Evolutionary conservation across 2,113 vertebrate genomes (phyloP), one percentile per base, ranked within the genome.

Genomic region (Osmerus mordax): DNA sequence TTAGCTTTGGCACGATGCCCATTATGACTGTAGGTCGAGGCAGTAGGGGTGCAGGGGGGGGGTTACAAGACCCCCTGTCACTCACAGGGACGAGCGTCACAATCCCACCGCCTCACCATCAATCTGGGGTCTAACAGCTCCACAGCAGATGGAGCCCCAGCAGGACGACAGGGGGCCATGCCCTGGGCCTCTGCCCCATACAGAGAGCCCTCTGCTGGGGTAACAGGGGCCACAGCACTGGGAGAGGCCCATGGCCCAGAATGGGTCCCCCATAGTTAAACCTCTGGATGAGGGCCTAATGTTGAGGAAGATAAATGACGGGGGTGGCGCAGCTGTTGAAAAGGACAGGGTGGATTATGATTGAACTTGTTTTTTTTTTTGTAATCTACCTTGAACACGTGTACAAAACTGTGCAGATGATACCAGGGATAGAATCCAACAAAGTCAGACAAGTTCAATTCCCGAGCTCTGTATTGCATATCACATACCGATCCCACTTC

Each of bases 81-180:
- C 88, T 91, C 89, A 88, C 56, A 6, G 72, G 81, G 80, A 86
- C 85, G 16, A 83, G 65, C 83, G 87, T 89, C 90, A 86, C 78
- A 81, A 86, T 84, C 74, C 79, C 81, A 87, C 84, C 87, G 87
- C 85, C 75, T 75, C 19, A 76, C 84, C 80, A 91, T 91, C 85
- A 88, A 90, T 91, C 87, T 56, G 21, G 75, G 85, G 83, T 86
- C 81, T 89, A 91, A 91, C 84, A 84, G 87, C 82, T 88, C 82
- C 32, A 55, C 36, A 79, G 83, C 90, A 91, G 88, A 90, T 89
- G 90, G 90, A 83, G 70, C 60, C 87, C 79, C 87, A 89, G 88
- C 86, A 88, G 88, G 90, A 79, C 69, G 78, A 87, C 83, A 81
- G 77, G 81, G 83, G 86, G 85, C 78, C 80, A 62, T 81, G 86